Percentiles rank a stretch among this genome's conserved stretches.
phyloP scores from a whole-genome alignment of 2,888 invertebrate species.

The Lasiommata megera region DNA sequence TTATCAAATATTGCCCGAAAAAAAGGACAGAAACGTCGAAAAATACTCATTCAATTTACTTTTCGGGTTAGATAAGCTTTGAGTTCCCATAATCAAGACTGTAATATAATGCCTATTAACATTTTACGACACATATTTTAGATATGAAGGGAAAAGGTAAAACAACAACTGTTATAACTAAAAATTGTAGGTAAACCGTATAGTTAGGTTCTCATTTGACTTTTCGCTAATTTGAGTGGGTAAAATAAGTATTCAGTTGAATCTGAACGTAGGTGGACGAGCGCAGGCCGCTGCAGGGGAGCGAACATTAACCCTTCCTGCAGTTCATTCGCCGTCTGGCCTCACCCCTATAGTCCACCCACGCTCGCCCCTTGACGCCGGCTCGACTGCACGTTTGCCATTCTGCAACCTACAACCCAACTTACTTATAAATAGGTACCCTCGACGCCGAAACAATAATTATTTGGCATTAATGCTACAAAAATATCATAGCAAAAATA shows the following conservation, averaged over 20 bases:
- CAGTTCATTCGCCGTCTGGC: slow-evolving; percentile 84
- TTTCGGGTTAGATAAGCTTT: too few species aligned
- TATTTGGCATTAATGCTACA: neutral
- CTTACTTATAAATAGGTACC: slow-evolving; percentile 22
- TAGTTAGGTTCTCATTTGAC: slow-evolving; percentile 2
- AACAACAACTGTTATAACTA: neutral
- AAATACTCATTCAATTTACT: too few species aligned
- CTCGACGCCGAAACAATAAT: slow-evolving; percentile 11
- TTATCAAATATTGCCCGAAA: too few species aligned
- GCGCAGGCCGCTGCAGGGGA: slow-evolving; percentile 76
- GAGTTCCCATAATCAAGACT: too few species aligned
- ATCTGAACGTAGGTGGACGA: slow-evolving; percentile 60
- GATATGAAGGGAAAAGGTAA: neutral
- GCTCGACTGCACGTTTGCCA: slow-evolving; percentile 63
- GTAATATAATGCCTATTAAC: too few species aligned
- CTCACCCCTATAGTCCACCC: slow-evolving; percentile 73
- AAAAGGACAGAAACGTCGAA: too few species aligned
- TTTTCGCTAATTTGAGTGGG: slow-evolving; percentile 33
- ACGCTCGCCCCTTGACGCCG: slow-evolving; percentile 51
- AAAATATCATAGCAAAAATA: too few species aligned
- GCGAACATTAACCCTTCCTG: slow-evolving; percentile 81
- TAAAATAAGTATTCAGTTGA: slow-evolving; percentile 41
- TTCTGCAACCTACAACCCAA: slow-evolving; percentile 50
- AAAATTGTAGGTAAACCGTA: slow-evolving; percentile 9
- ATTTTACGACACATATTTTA: too few species aligned